phyloP scores from a whole-genome alignment of 2,888 invertebrate genomes.

The Seira sanloemensis region DNA sequence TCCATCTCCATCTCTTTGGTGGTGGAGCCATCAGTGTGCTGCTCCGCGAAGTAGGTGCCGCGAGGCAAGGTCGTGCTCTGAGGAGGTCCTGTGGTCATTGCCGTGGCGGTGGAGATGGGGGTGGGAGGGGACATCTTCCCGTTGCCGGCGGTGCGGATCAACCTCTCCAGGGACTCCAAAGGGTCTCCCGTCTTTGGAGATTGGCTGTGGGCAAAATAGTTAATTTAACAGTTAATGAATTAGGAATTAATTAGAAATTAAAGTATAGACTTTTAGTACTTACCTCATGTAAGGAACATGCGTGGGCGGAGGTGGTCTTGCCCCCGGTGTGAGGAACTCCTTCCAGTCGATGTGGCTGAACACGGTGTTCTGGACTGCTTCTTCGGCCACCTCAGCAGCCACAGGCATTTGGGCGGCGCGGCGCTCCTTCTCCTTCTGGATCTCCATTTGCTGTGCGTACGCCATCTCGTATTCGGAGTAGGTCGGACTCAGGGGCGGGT shows the following conservation, averaged over 20 bases:
- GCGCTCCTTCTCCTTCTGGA: conserved; percentile 49
- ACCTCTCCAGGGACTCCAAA: conserved; percentile 40
- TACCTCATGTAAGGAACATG: conserved; percentile 63
- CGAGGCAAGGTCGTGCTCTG: background rate
- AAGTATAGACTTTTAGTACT: too few relatives aligned
- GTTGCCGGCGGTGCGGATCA: conserved; percentile 38
- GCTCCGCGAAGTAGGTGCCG: conserved; percentile 24
- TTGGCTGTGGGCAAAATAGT: conserved; percentile 15
- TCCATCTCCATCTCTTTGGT: background rate
- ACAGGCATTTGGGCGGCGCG: conserved; percentile 23
- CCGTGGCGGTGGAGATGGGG: background rate
- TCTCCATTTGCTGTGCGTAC: conserved; percentile 48
- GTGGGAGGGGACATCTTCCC: conserved; percentile 15
- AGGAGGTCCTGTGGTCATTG: conserved; percentile 9
- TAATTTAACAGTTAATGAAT: too few relatives aligned
- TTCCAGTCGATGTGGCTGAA: conserved; percentile 73
- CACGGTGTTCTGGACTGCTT: conserved; percentile 64
- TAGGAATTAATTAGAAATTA: too few relatives aligned
- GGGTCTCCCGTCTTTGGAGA: conserved; percentile 35
- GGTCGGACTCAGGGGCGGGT: conserved; percentile 27
- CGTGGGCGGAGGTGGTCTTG: conserved; percentile 69
- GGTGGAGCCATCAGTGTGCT: background rate
- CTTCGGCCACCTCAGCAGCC: conserved; percentile 19
- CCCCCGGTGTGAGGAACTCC: conserved; percentile 71
- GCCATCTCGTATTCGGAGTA: conserved; percentile 59